A percentile compares a stretch with the other conserved stretches of the same genome.
These are phyloP conservation scores for Brachyptera putata DNA, from an alignment of 2,888 invertebrate genomes.

Conservation along the genomic window DNA sequence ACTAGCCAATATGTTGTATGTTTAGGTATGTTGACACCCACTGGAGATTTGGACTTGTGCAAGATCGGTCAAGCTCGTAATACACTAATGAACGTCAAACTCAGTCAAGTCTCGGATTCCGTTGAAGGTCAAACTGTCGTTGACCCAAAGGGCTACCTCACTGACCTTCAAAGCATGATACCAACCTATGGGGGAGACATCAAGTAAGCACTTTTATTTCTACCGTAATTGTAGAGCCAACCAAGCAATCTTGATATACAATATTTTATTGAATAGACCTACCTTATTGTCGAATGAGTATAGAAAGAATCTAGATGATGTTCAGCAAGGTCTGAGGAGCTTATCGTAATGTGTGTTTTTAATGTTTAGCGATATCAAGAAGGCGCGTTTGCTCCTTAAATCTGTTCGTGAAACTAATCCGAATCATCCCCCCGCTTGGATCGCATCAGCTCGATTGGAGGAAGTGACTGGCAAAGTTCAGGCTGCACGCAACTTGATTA, in stretches of 20 bases:
- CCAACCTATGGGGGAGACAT: slow-evolving; percentile 98
- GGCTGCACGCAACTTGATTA: slow-evolving; percentile 93
- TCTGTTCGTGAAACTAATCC: slow-evolving; percentile 75
- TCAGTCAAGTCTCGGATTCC: slow-evolving; percentile 96
- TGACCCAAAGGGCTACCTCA: slow-evolving; percentile 99
- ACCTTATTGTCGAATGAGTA: too few relatives aligned
- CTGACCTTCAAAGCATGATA: slow-evolving; percentile 98
- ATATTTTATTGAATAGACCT: too few relatives aligned
- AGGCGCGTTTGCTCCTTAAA: slow-evolving; percentile 89
- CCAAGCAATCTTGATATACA: too few relatives aligned
- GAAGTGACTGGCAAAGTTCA: slow-evolving; percentile 97
- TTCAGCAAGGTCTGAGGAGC: too few relatives aligned
- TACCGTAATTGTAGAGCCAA: too few relatives aligned
- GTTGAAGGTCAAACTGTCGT: slow-evolving; percentile 99
- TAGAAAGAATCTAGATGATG: too few relatives aligned
- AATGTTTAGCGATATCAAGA: slow-evolving; percentile 75
- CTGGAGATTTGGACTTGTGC: slow-evolving; percentile 86
- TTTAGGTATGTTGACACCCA: slow-evolving; percentile 46
- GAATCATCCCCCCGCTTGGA: slow-evolving; percentile 99
- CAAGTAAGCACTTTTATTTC: slow-evolving; percentile 56
- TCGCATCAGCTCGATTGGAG: slow-evolving; percentile 95
- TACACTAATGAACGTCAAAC: slow-evolving; percentile 97
- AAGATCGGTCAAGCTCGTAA: slow-evolving; percentile 99
- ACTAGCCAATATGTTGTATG: too few relatives aligned
- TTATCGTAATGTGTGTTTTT: too few relatives aligned